Base-by-base conservation (phyloP, 1,140 invertebrate species). In the Drosophila subobscura region DNA sequence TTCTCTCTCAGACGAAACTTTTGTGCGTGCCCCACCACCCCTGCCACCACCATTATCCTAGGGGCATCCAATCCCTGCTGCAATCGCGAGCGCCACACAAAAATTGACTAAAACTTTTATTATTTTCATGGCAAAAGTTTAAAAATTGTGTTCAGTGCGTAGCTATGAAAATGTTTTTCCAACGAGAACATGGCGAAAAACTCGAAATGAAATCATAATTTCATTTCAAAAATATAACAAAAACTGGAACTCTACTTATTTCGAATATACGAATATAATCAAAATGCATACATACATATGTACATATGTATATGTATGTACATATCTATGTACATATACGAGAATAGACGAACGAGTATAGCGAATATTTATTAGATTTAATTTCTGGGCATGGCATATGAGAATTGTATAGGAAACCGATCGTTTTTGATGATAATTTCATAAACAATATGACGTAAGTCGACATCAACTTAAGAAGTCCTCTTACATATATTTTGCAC, bases 141-240 rank as follows among this genome's bases (percentile, higher is more conserved):
- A 40, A 59, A 49, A 20, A 56, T 57, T 25, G 45, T 22, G n/a
- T 14, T 37, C 51, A 27, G 49, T 37, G 23, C 41, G 20, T 42
- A 57, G 52, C 23, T 56, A 44, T 37, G 58, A 79, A 74, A 78
- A 85, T 83, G 76, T 85, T 85, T 63, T 79, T 50, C 47, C 60
- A 37, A 64, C 37, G 51, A 57, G 42, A 60, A 50, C 44, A 33
- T 55, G 49, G 40, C 5, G 22, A 20, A 56, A 52, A 77, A 65
- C 58, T 74, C 46, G 45, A 83, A 83, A 83, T 85, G 76, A 68
- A 83, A 83, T 76, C 68, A 79, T 73, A 85, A 81, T 79, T 85
- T 65, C 63, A 72, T 76, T 72, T 72, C 49, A 53, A 71, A 67
- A 23, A 41, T 23, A 27, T 56, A 53, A 40, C 46, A 23, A 12